These are phyloP conservation scores for Cyclina sinensis DNA, from an alignment of 1,140 invertebrate genomes.

Conservation along the genomic window DNA sequence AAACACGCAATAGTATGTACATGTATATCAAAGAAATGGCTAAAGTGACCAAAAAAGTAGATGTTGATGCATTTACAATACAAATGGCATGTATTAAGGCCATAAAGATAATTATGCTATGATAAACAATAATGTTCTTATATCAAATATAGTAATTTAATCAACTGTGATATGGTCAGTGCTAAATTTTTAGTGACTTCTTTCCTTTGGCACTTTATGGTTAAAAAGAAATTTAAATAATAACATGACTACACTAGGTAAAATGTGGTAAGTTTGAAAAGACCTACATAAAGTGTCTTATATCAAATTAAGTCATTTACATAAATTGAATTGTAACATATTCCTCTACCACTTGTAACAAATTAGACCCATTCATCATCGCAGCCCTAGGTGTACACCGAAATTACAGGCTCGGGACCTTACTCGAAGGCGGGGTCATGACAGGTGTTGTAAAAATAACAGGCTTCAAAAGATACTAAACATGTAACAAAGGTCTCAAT, in stretches of 20 bases:
- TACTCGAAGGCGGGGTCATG: neutral
- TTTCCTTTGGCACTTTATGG: neutral
- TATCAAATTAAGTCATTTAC: slow-evolving; percentile 25
- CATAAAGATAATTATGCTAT: too few relatives aligned
- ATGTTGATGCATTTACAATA: too few relatives aligned
- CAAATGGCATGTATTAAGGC: too few relatives aligned
- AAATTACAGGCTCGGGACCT: slow-evolving; percentile 16
- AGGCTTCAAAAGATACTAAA: neutral
- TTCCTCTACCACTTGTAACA: slow-evolving; percentile 10
- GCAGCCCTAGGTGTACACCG: neutral
- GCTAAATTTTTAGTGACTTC: too few relatives aligned
- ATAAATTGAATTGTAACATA: slow-evolving; percentile 48
- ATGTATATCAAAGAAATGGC: too few relatives aligned
- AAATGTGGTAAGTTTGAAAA: neutral
- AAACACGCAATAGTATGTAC: too few relatives aligned
- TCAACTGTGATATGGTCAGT: too few relatives aligned
- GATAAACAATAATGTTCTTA: too few relatives aligned
- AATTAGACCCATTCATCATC: slow-evolving; percentile 37
- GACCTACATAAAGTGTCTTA: neutral
- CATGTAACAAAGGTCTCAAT: slow-evolving; percentile 9
- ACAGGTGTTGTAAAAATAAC: slow-evolving; percentile 47
- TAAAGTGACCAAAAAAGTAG: too few relatives aligned
- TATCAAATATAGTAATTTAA: too few relatives aligned
- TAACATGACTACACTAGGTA: neutral
- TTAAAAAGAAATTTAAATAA: neutral